Evolutionary conservation across 2,888 invertebrate genomes (phyloP).

Genomic region (Cryptus viduatorius): DNA sequence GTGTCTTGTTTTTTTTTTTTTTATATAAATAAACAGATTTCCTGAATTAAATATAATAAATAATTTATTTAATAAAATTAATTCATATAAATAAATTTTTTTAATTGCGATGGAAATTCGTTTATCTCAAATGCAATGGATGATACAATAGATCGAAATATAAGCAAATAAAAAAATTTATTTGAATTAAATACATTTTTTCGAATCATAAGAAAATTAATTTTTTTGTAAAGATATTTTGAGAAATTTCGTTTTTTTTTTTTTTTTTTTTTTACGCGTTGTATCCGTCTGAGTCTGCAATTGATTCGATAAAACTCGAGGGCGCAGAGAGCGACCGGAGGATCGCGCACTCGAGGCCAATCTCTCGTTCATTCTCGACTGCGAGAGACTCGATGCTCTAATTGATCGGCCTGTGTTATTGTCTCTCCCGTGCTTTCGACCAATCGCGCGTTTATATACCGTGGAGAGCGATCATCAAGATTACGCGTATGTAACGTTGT

Average conservation of each 20-base stretch:
- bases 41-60: too few species aligned
- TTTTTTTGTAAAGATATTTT: not conserved
- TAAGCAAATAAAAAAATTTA: too few species aligned
- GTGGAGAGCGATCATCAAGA: not conserved
- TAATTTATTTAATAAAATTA: too few species aligned
- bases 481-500: conserved; percentile 9
- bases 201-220: not conserved
- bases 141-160: too few species aligned
- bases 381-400: conserved; percentile 19
- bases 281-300: not conserved
- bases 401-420: conserved; percentile 38
- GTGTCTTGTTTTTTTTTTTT: not conserved
- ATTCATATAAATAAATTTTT: too few species aligned
- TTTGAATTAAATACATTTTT: too few species aligned
- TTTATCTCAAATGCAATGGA: too few species aligned
- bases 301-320: conserved; percentile 39
- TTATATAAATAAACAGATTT: too few species aligned
- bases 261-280: not conserved
- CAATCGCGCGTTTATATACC: not conserved
- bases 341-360: conserved; percentile 45
- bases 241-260: not conserved
- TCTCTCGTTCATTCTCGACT: conserved; percentile 27
- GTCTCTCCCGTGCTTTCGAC: conserved; percentile 2
- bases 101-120: too few species aligned
- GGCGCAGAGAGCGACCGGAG: conserved; percentile 15